Base-by-base conservation (phyloP, 1,140 invertebrate genomes). In the Leptinotarsa defecta region DNA sequence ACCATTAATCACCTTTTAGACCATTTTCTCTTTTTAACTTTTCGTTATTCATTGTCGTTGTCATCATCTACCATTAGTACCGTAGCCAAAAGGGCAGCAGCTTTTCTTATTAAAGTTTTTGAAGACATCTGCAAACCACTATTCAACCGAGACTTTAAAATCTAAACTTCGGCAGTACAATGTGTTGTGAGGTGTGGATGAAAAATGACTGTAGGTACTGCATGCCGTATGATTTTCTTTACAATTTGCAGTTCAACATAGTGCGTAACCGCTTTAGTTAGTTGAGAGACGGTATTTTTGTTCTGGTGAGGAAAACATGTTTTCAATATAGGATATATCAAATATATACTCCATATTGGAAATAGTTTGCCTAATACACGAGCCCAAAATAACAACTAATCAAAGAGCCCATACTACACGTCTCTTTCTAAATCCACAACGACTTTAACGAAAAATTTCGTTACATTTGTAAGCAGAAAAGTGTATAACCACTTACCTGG, bases 11-110 rank as follows among this genome's bases (percentile, higher is more conserved):
- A 68, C 67, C 48, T 24, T 43, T 27, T 43, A 17, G 15, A 34
- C 67, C 27, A 34, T 13, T 68, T 43, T 34, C 67, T 68, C 67
- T 68, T 68, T 68, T 19, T 68, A 11, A 68, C 67, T 34, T 34
- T 6, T 34, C 6, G 5, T 68, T 11, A 13, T 65, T 57, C n/a
- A 4, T 57, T 17, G 6, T 57, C 15, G n/a, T 57, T 13, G 17
- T 52, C 49, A 15, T 52, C 49, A 57, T 57, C 49, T 15, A 2
- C 4, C 52, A 57, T 15, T n/a, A 57, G 17, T 57, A 57, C 52
- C 5, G 2, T n/a, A 17, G 52, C 52, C 1, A 57, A 57, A 57
- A 57, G 52, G n/a, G 52, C 52, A 57, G 52, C 15, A 57, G 1
- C 52, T 57, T 57, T 57, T 3, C 52, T 2, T 57, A 17, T 57